Evolutionary conservation across 2,113 vertebrate species (phyloP).

Genomic region (Sclerurus mexicanus): DNA sequence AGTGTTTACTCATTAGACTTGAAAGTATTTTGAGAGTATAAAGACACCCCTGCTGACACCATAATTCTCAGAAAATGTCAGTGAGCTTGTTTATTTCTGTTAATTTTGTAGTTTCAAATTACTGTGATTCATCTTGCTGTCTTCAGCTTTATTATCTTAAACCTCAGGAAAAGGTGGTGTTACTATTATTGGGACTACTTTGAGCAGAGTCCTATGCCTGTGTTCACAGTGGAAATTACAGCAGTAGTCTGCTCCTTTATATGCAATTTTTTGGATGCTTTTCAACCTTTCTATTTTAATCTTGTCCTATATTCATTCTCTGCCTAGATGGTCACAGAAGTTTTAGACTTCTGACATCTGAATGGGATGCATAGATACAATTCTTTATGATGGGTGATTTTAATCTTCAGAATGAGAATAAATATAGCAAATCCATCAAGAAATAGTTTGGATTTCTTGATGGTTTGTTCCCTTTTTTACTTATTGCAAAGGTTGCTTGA

Average conservation of each 20-base stretch:
- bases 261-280: background rate
- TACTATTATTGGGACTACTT: background rate
- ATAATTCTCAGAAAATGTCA: background rate
- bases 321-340: conserved; percentile 5
- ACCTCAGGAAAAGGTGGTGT: background rate
- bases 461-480: conserved; percentile 50
- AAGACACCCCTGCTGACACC: background rate
- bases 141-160: conserved; percentile 2
- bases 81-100: background rate
- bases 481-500: conserved; percentile 10
- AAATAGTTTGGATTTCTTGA: background rate
- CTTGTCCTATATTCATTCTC: conserved; percentile 42
- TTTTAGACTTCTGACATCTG: conserved; percentile 50
- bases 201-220: background rate
- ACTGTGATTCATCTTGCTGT: background rate
- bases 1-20: background rate
- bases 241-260: background rate
- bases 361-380: background rate
- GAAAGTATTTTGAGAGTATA: background rate
- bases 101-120: background rate
- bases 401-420: conserved; percentile 47
- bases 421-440: conserved; percentile 48
- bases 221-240: background rate
- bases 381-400: conserved; percentile 45
- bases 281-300: conserved; percentile 32